Percentiles rank a stretch among this genome's conserved stretches.
phyloP scores from a whole-genome alignment of 2,888 invertebrate species.

The Bugulina stolonifera region DNA sequence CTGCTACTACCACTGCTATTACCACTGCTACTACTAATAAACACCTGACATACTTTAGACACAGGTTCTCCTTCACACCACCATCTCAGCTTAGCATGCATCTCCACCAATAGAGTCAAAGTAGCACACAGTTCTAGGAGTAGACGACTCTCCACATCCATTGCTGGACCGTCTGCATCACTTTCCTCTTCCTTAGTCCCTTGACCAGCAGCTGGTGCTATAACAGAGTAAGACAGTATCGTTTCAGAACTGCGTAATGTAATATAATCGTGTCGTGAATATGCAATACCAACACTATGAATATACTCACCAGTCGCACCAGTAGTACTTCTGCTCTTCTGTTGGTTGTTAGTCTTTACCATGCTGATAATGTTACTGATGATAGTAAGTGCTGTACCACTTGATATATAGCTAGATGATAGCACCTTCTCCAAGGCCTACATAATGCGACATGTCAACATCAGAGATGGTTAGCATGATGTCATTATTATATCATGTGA shows the following conservation, averaged over 20 bases:
- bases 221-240: background rate
- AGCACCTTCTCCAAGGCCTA: background rate
- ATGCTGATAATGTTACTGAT: background rate
- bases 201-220: background rate
- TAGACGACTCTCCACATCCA: constrained; percentile 50
- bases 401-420: background rate
- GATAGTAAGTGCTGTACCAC: background rate
- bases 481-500: too few species aligned
- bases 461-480: too few species aligned
- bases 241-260: too few species aligned
- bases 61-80: background rate
- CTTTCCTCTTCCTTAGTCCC: background rate
- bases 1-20: too few species aligned
- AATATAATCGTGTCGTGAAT: too few species aligned
- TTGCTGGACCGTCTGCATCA: background rate
- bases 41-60: background rate
- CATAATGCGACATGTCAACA: too few species aligned
- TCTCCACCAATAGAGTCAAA: constrained; percentile 43
- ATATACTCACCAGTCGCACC: background rate
- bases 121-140: constrained; percentile 48
- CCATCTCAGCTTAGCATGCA: background rate
- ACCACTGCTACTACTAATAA: too few species aligned
- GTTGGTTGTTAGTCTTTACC: background rate
- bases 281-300: too few species aligned
- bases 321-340: background rate